These are phyloP conservation scores for Diaprepes abbreviatus DNA, from an alignment of 2,888 invertebrate genomes.

Conservation along the genomic window DNA sequence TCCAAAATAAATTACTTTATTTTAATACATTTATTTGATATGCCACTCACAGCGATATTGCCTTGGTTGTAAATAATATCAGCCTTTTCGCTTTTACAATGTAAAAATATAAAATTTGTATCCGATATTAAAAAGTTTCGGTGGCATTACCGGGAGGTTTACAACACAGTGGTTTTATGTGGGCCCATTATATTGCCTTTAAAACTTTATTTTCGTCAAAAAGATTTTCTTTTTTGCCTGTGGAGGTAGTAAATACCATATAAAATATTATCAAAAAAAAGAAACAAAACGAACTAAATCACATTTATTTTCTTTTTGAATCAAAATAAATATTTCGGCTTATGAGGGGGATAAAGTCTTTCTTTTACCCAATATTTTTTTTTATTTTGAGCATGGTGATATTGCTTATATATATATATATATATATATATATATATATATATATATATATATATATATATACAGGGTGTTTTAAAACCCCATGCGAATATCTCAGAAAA, in stretches of 20 bases:
- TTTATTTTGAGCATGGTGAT: too few species aligned
- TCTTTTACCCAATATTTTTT: too few species aligned
- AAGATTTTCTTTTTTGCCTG: neutral
- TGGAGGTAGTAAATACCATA: neutral
- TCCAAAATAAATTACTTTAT: too few species aligned
- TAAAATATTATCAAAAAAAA: too few species aligned
- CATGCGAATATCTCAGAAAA: too few species aligned
- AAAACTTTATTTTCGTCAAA: neutral
- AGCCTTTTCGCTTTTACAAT: neutral
- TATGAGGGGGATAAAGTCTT: too few species aligned
- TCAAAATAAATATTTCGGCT: neutral
- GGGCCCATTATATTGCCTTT: neutral
- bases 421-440: too few species aligned
- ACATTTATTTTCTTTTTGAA: too few species aligned
- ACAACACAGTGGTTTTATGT: neutral
- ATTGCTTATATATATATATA: too few species aligned
- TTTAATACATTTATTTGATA: neutral
- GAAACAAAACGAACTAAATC: too few species aligned
- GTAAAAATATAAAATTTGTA: conserved; percentile 5
- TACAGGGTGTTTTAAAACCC: too few species aligned
- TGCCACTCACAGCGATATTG: neutral
- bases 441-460: too few species aligned
- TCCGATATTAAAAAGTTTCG: neutral
- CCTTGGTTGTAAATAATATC: neutral
- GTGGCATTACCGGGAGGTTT: neutral